A percentile compares a stretch with the other conserved stretches of the same genome.
Evolutionary conservation across 2,888 invertebrate genomes (phyloP).

Genomic region (Lasioglossum calceatum): DNA sequence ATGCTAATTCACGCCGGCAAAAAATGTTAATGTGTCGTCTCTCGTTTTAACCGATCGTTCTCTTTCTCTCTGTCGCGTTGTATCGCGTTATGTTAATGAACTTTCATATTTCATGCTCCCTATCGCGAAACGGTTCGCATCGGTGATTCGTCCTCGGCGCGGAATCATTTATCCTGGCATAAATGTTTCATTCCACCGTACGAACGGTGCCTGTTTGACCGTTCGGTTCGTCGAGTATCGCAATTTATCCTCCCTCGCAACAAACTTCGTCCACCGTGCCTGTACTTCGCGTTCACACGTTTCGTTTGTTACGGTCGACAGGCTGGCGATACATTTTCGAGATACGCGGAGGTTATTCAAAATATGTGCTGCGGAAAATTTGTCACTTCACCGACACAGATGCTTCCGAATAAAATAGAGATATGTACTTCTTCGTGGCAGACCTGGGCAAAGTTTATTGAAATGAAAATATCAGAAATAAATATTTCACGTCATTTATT

Average conservation of each 20-base stretch:
- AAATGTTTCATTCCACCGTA: background rate
- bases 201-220: background rate
- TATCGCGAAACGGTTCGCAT: conserved; percentile 14
- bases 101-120: conserved; percentile 33
- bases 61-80: conserved; percentile 2
- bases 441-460: no score
- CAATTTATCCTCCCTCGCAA: background rate
- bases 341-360: background rate
- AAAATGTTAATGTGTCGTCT: conserved; percentile 52
- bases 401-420: background rate
- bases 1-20: conserved; percentile 61
- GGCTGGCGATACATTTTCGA: background rate
- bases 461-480: no score
- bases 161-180: background rate
- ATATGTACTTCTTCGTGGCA: background rate
- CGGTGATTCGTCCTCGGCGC: background rate
- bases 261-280: background rate
- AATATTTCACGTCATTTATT: no score
- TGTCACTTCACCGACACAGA: background rate
- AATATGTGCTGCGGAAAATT: background rate
- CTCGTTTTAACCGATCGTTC: conserved; percentile 37
- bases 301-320: conserved; percentile 19
- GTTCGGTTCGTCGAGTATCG: background rate
- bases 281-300: background rate
- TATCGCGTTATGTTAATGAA: conserved; percentile 5